Evolutionary conservation across 2,113 vertebrate species (phyloP), one percentile per base, ranked within the genome.

Genomic region (Oreocharis arfaki): DNA sequence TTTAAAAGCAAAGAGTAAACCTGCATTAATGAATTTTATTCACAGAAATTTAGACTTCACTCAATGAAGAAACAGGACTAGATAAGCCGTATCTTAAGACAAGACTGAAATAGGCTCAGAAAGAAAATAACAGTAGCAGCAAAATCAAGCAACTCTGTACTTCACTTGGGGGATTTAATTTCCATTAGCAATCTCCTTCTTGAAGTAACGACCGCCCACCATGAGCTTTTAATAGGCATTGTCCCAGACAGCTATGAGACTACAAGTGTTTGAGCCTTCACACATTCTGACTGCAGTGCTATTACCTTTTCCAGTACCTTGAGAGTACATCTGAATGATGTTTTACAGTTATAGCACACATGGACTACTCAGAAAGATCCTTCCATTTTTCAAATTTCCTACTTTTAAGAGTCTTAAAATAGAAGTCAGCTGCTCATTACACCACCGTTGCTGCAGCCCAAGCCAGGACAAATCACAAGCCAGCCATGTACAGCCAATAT

Each of bases 251-350:
- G 56, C 60, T 12, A 5, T 1, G 18, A 75, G 46, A 56, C 17
- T 9, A 3, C 17, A 32, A 10, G 10, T 5, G 5, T 33, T 30
- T 14, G 23, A 39, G 24, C 17, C 49, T 33, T 50, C 32, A 32
- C 15, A 35, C 0, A 1, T 9, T 28, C 64, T 11, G 27, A 44
- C 28, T 23, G 44, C 70, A 56, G 1, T 6, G 35, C 23, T 24
- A 37, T 16, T 17, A 41, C 20, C 33, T 50, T 13, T 7, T 14
- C 20, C 57, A 59, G 30, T 6, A 47, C 33, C 28, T 22, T 7
- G 6, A 53, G 32, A 82, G 44, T 20, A n/a, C 35, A 61, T 35
- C 32, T 33, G 14, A 20, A 13, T 0, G 0, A 14, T 7, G 3
- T 18, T 69, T 57, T 33, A 82, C 35, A 85, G 30, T 44, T 64